phyloP scores from a whole-genome alignment of 2,888 invertebrate genomes.

The Meloe dianella region DNA sequence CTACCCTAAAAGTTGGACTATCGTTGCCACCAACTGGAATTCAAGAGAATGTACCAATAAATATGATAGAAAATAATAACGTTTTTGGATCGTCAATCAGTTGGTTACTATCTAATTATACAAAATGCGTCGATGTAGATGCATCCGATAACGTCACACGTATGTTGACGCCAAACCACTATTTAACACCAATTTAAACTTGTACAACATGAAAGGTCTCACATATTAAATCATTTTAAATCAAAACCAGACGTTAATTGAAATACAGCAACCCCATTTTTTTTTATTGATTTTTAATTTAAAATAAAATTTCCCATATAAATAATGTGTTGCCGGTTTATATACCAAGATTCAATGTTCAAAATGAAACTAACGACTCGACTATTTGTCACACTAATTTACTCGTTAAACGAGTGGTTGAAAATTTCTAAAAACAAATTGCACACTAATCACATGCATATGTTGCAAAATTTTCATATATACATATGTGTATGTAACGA shows the following conservation, averaged over 20 bases:
- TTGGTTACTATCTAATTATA: background rate
- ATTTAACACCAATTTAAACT: background rate
- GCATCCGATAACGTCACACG: background rate
- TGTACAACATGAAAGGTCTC: slow-evolving; percentile 1
- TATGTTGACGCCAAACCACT: background rate
- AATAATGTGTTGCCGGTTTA: background rate
- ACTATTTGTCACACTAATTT: slow-evolving; percentile 26
- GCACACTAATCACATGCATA: slow-evolving; percentile 24
- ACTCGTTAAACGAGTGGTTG: slow-evolving; percentile 21
- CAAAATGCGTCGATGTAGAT: slow-evolving; percentile 1
- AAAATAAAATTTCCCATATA: background rate
- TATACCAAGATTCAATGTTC: background rate
- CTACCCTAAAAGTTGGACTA: background rate
- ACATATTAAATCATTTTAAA: background rate
- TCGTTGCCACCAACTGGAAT: background rate
- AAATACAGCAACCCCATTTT: background rate
- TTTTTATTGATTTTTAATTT: slow-evolving; percentile 19
- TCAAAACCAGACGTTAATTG: slow-evolving; percentile 1
- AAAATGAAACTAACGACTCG: slow-evolving; percentile 13
- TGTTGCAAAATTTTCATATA: slow-evolving; percentile 13
- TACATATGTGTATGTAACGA: too few relatives aligned
- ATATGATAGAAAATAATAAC: background rate
- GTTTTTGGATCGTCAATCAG: background rate
- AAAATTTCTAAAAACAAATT: slow-evolving; percentile 26
- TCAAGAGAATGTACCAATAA: background rate